Base-by-base conservation (phyloP, 2,797 vertebrate species). In the Diceros bicornis region DNA sequence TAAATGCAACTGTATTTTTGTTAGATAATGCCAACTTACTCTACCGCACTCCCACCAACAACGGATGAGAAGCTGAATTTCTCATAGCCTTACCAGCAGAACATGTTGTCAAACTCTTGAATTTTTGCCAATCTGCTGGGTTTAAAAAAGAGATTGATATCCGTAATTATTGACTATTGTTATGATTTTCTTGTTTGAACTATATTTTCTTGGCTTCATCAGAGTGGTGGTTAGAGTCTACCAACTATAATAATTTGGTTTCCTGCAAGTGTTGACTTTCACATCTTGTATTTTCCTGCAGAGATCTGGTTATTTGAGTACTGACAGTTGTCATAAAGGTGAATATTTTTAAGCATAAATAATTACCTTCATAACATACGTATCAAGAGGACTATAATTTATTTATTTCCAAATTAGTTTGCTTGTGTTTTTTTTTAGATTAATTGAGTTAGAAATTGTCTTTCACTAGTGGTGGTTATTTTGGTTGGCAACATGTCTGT, bases 371-470 rank as follows among this genome's bases (percentile, higher is more conserved):
- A 41, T 79, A 81, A 61, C 9, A 57, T 0, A n/a, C 20, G 11
- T 88, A 86, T 62, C 61, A 32, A 94, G 52, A 87, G 41, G 34
- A 64, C 72, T 89, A 23, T 37, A 84, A 89, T 83, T 87, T 86
- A 61, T 23, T 94, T 82, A 66, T 89, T 89, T 34, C 17, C 23
- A 81, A 79, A 68, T 79, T 13, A 75, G 47, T 69, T 79, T 72
- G 25, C 18, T 82, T 23, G 75, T 59, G 18, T 50, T 66, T 68
- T 94, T 93, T 93, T 37, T 71, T 69, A 64, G 75, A 62, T 84
- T 82, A 91, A 64, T 88, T 47, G 44, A 91, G 41, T 82, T 82
- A 86, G 14, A 44, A 91, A 85, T 77, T 55, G 85, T 34, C 83
- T 71, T 94, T 77, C 71, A 74, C 44, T 75, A 69, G 23, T 13